Percentiles rank a stretch among this genome's conserved stretches.
Evolutionary conservation across 2,888 invertebrate genomes (phyloP).

Genomic region (Carterocephalus palaemon): DNA sequence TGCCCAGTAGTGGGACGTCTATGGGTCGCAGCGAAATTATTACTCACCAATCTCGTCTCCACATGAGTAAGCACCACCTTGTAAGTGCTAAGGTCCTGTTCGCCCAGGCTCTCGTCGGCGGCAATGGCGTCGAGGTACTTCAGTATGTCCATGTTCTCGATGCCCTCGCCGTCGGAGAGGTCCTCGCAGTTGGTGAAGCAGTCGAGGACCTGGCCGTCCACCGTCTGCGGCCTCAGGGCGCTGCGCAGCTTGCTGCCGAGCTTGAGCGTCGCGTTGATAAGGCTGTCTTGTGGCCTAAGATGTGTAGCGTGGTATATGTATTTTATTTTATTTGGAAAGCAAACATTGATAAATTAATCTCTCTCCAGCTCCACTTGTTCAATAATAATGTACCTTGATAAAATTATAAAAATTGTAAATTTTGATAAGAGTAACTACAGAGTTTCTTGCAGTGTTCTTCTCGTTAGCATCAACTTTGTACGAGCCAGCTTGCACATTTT

Average conservation of each 20-base stretch:
- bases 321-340: too few species aligned
- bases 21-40: too few species aligned
- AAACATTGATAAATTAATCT: too few species aligned
- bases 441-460: too few species aligned
- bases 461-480: too few species aligned
- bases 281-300: conserved; percentile 56
- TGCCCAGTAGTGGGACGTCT: too few species aligned
- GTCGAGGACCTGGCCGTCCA: conserved; percentile 73
- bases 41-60: conserved; percentile 60
- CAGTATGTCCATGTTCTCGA: conserved; percentile 59
- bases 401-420: too few species aligned
- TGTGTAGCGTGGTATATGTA: neutral
- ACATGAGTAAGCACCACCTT: conserved; percentile 69
- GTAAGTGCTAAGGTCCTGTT: conserved; percentile 58
- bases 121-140: conserved; percentile 66
- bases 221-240: conserved; percentile 74
- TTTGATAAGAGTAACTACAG: too few species aligned
- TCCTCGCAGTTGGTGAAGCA: conserved; percentile 48
- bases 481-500: too few species aligned
- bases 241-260: conserved; percentile 81
- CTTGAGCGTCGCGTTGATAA: conserved; percentile 54
- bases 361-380: too few species aligned
- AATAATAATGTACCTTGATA: too few species aligned
- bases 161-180: conserved; percentile 44
- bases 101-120: conserved; percentile 58